These are phyloP conservation scores for Drosophila melanica DNA, from an alignment of 1,140 invertebrate genomes.

Conservation along the genomic window DNA sequence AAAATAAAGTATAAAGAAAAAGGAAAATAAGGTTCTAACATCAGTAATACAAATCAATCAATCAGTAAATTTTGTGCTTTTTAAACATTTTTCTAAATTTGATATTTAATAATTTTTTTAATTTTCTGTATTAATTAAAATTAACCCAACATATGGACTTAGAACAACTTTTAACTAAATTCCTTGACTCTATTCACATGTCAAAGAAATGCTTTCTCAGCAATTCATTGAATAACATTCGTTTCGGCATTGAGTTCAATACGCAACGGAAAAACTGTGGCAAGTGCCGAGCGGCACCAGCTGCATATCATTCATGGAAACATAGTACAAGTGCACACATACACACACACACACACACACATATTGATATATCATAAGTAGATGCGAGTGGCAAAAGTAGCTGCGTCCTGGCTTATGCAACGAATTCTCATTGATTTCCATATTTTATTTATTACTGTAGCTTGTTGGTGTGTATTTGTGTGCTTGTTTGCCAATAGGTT, in stretches of 20 bases:
- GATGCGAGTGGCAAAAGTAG: background rate
- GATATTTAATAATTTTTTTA: no score
- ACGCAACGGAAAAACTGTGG: background rate
- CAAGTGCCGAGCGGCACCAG: constrained; percentile 30
- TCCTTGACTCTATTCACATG: background rate
- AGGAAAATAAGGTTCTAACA: background rate
- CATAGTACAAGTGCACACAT: constrained; percentile 8
- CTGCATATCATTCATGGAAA: constrained; percentile 37
- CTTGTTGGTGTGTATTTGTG: background rate
- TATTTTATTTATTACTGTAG: constrained; percentile 71
- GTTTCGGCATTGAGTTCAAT: background rate
- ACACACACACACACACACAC: constrained; percentile 3
- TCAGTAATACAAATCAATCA: background rate
- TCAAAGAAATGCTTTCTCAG: constrained; percentile 1
- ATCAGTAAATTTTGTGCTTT: no score
- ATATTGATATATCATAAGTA: constrained; percentile 28
- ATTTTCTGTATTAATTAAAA: no score
- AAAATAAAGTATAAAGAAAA: background rate
- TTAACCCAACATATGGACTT: no score
- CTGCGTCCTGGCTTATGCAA: constrained; percentile 57
- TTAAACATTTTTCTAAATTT: no score
- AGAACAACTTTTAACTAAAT: background rate
- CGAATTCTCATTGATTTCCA: constrained; percentile 73
- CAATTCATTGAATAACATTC: constrained; percentile 17
- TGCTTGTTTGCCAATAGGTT: constrained; percentile 46